phyloP scores from a whole-genome alignment of 1,140 invertebrate species.

The Drosophila auraria region DNA sequence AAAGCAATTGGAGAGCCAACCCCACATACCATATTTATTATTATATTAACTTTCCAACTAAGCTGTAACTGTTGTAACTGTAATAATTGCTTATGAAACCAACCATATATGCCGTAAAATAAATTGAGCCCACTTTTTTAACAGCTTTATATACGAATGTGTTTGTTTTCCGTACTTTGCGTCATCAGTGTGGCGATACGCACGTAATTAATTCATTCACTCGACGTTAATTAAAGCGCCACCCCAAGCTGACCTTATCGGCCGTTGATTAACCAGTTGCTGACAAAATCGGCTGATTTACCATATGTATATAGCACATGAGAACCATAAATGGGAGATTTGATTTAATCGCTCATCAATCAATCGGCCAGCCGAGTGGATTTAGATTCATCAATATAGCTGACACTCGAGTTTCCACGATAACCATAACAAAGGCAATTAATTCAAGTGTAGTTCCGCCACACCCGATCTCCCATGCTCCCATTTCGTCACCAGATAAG shows the following conservation, averaged over 20 bases:
- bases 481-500: slow-evolving; percentile 14
- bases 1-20: slow-evolving; percentile 53
- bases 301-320: not conserved
- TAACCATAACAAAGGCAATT: slow-evolving; percentile 30
- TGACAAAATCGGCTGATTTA: not conserved
- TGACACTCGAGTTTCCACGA: slow-evolving; percentile 29
- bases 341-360: slow-evolving; percentile 33
- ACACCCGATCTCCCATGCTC: not conserved
- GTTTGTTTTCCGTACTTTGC: not conserved
- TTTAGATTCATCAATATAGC: slow-evolving; percentile 21
- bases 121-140: slow-evolving; percentile 57
- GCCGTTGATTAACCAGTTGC: slow-evolving; percentile 15
- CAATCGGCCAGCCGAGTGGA: slow-evolving; percentile 11
- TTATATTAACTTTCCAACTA: slow-evolving; percentile 22
- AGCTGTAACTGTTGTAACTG: slow-evolving; percentile 39
- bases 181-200: too few relatives aligned
- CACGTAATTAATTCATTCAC: slow-evolving; percentile 24
- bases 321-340: slow-evolving; percentile 3
- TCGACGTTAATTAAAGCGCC: not conserved
- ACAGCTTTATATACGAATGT: slow-evolving; percentile 46
- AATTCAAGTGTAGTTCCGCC: slow-evolving; percentile 18
- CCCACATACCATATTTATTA: slow-evolving; percentile 25
- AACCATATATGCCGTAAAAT: slow-evolving; percentile 42
- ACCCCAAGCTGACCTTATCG: slow-evolving; percentile 9
- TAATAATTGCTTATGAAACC: slow-evolving; percentile 24